A percentile compares a stretch with the other conserved stretches of the same genome.
Evolutionary conservation across 2,113 vertebrate genomes (phyloP).

Genomic region (Lophura nycthemera): DNA sequence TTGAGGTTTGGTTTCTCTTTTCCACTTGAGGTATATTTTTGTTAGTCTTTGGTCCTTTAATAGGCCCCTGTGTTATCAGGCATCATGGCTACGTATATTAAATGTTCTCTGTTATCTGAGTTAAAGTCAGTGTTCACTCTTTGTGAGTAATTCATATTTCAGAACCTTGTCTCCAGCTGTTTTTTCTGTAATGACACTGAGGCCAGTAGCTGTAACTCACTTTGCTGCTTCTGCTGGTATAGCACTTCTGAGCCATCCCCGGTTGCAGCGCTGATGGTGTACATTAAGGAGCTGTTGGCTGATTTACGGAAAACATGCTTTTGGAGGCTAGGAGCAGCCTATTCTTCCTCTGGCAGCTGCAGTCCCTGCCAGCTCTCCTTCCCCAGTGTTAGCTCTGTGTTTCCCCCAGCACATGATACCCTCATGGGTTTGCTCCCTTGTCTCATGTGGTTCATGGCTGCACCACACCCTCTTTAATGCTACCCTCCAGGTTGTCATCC

Average conservation of each 20-base stretch:
- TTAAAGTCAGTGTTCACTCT: not conserved
- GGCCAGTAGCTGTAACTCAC: not conserved
- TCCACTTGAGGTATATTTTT: not conserved
- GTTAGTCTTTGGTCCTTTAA: not conserved
- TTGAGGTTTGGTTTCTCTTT: not conserved
- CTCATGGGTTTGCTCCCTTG: not conserved
- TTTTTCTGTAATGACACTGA: not conserved
- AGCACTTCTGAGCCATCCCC: not conserved
- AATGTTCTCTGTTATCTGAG: not conserved
- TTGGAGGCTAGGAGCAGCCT: not conserved
- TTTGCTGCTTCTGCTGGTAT: not conserved
- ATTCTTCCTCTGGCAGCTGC: not conserved
- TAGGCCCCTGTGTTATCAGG: not conserved
- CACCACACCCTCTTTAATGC: not conserved
- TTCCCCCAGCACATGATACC: accelerated
- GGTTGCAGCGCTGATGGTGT: accelerated
- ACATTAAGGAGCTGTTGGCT: not conserved
- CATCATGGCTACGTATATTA: not conserved
- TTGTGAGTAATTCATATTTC: not conserved
- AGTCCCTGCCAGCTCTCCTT: not conserved
- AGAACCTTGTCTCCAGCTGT: not conserved
- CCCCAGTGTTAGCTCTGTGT: accelerated
- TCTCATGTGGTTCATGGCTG: not conserved
- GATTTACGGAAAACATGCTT: not conserved
- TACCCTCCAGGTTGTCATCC: not conserved